A percentile compares a stretch with the other conserved stretches of the same genome.
These are phyloP conservation scores for Diachasma alloeum DNA, from an alignment of 1,140 invertebrate species.

Conservation along the genomic window DNA sequence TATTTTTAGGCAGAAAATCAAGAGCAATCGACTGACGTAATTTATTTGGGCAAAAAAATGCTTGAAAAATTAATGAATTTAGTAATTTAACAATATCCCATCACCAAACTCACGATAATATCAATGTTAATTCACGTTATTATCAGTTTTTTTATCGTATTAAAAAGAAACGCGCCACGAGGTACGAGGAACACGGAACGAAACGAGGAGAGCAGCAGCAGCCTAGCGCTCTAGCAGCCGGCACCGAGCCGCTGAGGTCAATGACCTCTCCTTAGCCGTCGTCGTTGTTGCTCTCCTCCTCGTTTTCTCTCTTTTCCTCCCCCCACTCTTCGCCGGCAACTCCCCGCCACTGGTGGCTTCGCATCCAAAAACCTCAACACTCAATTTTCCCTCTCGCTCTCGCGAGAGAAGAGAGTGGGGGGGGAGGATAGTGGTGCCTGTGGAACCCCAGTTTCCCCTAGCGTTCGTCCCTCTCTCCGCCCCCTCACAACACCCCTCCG, in stretches of 20 bases:
- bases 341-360: conserved; percentile 25
- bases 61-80: no score
- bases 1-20: no score
- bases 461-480: neutral
- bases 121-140: neutral
- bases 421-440: neutral
- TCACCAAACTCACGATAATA: neutral
- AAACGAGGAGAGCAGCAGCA: conserved; percentile 38
- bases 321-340: conserved; percentile 37
- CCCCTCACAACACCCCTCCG: no score
- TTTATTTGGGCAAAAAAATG: no score
- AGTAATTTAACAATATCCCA: neutral
- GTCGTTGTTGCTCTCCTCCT: conserved; percentile 44
- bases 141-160: neutral
- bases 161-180: conserved; percentile 46
- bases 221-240: conserved; percentile 60
- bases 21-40: no score
- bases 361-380: neutral
- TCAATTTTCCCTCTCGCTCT: neutral
- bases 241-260: conserved; percentile 63
- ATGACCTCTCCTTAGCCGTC: conserved; percentile 61
- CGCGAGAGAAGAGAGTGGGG: neutral
- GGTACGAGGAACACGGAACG: conserved; percentile 43
- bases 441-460: neutral
- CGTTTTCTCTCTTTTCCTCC: neutral